A percentile compares a stretch with the other conserved stretches of the same genome.
Evolutionary conservation across 2,113 vertebrate genomes (phyloP).

Genomic region (Cyphomyrus discorhynchus): DNA sequence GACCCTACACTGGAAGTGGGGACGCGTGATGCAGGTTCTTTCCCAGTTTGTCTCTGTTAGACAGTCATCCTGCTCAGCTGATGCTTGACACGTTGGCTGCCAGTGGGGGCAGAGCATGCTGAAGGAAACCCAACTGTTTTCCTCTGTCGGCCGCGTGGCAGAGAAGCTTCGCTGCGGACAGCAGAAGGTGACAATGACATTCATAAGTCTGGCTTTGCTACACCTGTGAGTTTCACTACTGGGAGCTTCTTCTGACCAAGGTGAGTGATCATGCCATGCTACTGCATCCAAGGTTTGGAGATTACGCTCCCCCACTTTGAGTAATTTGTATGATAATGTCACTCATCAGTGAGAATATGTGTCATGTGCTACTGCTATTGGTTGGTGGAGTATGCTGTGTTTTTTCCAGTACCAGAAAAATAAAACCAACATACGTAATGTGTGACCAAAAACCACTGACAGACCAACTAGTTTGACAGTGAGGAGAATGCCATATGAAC

Average conservation of each 20-base stretch:
- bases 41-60: background rate
- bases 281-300: background rate
- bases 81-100: background rate
- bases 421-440: background rate
- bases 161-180: background rate
- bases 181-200: background rate
- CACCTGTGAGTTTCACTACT: background rate
- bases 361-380: background rate
- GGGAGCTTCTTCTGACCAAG: background rate
- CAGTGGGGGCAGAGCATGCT: background rate
- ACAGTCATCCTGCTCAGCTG: background rate
- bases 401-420: background rate
- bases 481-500: no score
- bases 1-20: background rate
- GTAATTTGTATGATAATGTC: background rate
- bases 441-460: background rate
- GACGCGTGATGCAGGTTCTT: background rate
- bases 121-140: background rate
- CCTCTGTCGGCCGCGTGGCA: background rate
- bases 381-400: background rate
- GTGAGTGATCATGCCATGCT: background rate
- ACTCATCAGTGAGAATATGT: background rate
- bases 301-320: background rate
- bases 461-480: background rate
- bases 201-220: background rate